Evolutionary conservation across 2,797 vertebrate genomes (phyloP).

Genomic region (Chlorospingus semifuscus): DNA sequence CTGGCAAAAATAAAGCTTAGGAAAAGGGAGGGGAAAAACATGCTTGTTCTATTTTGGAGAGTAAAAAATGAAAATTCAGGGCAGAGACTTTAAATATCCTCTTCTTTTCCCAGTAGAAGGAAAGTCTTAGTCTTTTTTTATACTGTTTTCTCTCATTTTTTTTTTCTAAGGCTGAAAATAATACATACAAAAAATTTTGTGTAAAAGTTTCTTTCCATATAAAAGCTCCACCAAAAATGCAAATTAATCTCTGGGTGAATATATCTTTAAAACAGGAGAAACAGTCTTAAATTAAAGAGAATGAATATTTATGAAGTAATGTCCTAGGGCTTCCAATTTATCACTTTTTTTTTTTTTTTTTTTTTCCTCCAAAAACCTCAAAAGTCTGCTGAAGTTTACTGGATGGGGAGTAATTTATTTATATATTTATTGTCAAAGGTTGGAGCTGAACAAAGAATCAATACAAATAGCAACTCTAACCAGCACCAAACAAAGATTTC

Average conservation of each 20-base stretch:
- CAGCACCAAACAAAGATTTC: constrained; percentile 54
- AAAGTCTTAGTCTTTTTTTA: background rate
- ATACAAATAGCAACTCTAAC: constrained; percentile 31
- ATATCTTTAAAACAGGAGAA: background rate
- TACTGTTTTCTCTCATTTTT: background rate
- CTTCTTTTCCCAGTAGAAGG: background rate
- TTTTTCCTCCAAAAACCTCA: background rate
- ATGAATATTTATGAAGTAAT: constrained; percentile 55
- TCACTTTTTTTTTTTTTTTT: constrained; percentile 36
- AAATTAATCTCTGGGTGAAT: constrained; percentile 26
- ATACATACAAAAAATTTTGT: background rate
- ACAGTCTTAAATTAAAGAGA: constrained; percentile 7
- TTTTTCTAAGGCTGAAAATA: background rate
- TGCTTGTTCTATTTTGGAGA: background rate
- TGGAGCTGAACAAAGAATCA: constrained; percentile 37
- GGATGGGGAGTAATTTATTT: constrained; percentile 14
- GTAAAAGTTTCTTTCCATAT: background rate
- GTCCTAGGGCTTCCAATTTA: constrained; percentile 43
- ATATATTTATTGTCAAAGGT: constrained; percentile 24
- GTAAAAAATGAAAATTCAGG: background rate
- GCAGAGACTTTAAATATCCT: background rate
- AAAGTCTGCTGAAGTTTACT: constrained; percentile 39
- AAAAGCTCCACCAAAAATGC: background rate
- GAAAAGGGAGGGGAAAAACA: background rate
- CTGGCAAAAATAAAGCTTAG: background rate